Conservation (phyloP, 2,888 invertebrate genomes). For the Timema podura region DNA sequence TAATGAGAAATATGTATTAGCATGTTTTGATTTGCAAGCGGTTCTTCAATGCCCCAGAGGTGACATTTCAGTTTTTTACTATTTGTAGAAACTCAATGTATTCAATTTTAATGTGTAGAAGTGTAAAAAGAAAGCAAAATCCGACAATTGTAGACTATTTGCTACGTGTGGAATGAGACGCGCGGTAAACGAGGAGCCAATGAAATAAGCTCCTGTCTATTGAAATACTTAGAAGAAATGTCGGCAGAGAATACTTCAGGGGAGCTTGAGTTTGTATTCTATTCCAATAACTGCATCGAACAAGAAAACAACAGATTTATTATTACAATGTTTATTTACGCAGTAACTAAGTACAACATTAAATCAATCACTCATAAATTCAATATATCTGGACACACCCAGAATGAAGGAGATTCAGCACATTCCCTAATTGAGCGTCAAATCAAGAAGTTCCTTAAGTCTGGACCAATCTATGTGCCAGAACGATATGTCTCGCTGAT, state of each 20-base stretch:
- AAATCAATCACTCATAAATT: constrained; percentile 34
- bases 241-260: background rate
- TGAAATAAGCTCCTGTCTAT: constrained; percentile 35
- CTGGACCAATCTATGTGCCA: constrained; percentile 26
- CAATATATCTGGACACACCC: constrained; percentile 34
- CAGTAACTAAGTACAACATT: constrained; percentile 27
- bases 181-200: constrained; percentile 32
- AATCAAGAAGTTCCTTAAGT: constrained; percentile 26
- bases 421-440: constrained; percentile 34
- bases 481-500: constrained; percentile 18
- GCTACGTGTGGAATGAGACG: constrained; percentile 35
- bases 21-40: constrained; percentile 39
- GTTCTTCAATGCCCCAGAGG: constrained; percentile 38
- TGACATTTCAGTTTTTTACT: constrained; percentile 37
- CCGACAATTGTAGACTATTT: too few relatives aligned
- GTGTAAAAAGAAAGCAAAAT: constrained; percentile 6
- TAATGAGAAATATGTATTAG: constrained; percentile 31
- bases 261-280: constrained; percentile 30
- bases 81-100: constrained; percentile 27
- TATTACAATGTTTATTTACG: constrained; percentile 31
- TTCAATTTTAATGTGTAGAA: constrained; percentile 25
- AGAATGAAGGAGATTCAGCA: constrained; percentile 35
- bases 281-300: constrained; percentile 37
- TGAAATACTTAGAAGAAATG: constrained; percentile 26
- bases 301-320: constrained; percentile 37